Base-by-base conservation (phyloP, 64 coral and sea anemone species). In the Catalaphyllia jardinei region DNA sequence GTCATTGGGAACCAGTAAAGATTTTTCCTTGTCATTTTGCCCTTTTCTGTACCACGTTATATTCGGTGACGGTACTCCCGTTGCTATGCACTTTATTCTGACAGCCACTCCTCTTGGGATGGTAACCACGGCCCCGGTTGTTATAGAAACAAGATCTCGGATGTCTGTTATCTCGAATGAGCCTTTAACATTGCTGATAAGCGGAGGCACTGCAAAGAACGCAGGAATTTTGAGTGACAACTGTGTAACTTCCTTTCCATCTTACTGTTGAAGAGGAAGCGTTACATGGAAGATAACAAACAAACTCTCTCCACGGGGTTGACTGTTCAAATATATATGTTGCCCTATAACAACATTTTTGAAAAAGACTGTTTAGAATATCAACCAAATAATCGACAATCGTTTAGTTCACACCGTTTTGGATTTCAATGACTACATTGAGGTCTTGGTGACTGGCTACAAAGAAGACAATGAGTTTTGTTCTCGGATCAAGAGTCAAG, bases 91-190 rank as follows among this genome's bases (percentile, higher is more conserved):
- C 63, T 79, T 89, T 83, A 96, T 96, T 60, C 75, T 73, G 46
- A 96, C 89, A 1, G 94, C 18, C 28, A 96, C 91, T 3, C 94
- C 94, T 72, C 85, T 89, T 0, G 91, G 94, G 49, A 93, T 89
- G 20, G 91, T 96, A 20, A 96, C 94, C n/a, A 96, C 88, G 67
- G 94, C 91, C 1, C 94, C 94, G 9, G 94, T 96, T 42, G 91
- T 90, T 75, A 96, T 96, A 78, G 94, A 96, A 72, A 96, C 55
- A 4, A 96, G 87, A 30, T 96, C 82, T 49, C 94, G 76, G 42
- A 96, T 83, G 29, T 96, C 91, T 29, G 94, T 96, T 33, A 96
- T 60, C 33, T 96, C 94, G 77, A 96, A 93, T 0, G 69, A 73
- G 13, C 94, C 94, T 63, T 67, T 90, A 19, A 96, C 91, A 59